Evolutionary conservation across 2,113 vertebrate genomes (phyloP).

Genomic region (Chamaetylas fuelleborni): DNA sequence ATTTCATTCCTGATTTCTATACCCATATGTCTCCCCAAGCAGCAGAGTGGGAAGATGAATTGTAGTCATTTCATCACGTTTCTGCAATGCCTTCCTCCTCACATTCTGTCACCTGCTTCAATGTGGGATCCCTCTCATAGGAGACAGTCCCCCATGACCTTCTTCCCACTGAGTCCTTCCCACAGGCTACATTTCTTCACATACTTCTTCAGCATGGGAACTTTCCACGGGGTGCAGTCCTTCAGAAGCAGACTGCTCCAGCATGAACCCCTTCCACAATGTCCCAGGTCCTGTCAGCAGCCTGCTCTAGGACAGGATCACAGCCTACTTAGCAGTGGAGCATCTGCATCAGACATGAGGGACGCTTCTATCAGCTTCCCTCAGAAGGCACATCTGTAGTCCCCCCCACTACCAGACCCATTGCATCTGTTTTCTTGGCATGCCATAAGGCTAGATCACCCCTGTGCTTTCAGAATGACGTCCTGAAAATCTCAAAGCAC

Average conservation of each 20-base stretch:
- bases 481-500: background rate
- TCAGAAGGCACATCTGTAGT: background rate
- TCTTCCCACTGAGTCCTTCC: background rate
- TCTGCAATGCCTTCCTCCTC: background rate
- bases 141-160: background rate
- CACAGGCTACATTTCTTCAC: background rate
- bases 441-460: background rate
- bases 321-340: background rate
- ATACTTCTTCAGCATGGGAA: background rate
- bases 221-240: accelerated
- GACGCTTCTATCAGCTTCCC: background rate
- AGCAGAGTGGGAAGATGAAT: background rate
- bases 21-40: background rate
- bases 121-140: accelerated
- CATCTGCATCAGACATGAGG: accelerated
- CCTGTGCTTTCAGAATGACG: background rate
- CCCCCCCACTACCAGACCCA: accelerated
- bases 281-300: background rate
- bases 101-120: background rate
- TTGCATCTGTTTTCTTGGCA: background rate
- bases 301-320: background rate
- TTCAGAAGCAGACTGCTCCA: background rate
- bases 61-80: background rate
- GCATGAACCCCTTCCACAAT: background rate
- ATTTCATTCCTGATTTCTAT: background rate